These are phyloP conservation scores for Tachystola acroxantha DNA, from an alignment of 2,888 invertebrate genomes.

Conservation along the genomic window DNA sequence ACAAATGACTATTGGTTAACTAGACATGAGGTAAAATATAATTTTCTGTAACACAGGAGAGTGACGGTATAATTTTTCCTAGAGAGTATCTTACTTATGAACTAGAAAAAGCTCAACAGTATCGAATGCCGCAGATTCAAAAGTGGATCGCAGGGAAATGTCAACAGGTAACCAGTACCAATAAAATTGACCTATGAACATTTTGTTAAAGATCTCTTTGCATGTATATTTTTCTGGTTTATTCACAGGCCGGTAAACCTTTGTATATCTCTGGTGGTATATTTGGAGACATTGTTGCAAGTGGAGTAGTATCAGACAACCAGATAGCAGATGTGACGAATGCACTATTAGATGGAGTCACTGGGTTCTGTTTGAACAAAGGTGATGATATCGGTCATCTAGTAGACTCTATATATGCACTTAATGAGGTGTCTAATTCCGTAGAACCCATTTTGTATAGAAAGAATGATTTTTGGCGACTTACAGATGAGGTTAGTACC, in stretches of 20 bases:
- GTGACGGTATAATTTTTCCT: constrained; percentile 47
- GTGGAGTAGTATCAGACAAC: constrained; percentile 22
- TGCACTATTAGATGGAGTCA: constrained; percentile 46
- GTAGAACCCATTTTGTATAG: constrained; percentile 40
- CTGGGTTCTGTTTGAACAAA: constrained; percentile 45
- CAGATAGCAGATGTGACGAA: constrained; percentile 50
- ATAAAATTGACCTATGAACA: too few species aligned
- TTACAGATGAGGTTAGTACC: constrained; percentile 12
- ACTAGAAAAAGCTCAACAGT: constrained; percentile 26
- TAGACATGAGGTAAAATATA: background rate
- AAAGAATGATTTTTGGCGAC: constrained; percentile 33
- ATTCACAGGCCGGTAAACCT: constrained; percentile 54
- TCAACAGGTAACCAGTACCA: constrained; percentile 44
- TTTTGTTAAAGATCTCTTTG: too few species aligned
- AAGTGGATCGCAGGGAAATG: constrained; percentile 53
- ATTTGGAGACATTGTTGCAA: constrained; percentile 26
- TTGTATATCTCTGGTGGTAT: constrained; percentile 49
- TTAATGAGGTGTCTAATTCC: constrained; percentile 41
- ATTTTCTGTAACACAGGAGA: constrained; percentile 31
- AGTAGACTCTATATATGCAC: constrained; percentile 27
- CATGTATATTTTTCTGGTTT: too few species aligned
- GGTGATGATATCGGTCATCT: constrained; percentile 24
- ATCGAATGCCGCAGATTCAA: constrained; percentile 43
- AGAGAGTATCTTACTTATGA: constrained; percentile 52
- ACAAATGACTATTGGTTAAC: too few species aligned